A percentile compares a stretch with the other conserved stretches of the same genome.
These are phyloP conservation scores for Silurus aristotelis DNA, from an alignment of 2,797 vertebrate genomes.

Conservation along the genomic window DNA sequence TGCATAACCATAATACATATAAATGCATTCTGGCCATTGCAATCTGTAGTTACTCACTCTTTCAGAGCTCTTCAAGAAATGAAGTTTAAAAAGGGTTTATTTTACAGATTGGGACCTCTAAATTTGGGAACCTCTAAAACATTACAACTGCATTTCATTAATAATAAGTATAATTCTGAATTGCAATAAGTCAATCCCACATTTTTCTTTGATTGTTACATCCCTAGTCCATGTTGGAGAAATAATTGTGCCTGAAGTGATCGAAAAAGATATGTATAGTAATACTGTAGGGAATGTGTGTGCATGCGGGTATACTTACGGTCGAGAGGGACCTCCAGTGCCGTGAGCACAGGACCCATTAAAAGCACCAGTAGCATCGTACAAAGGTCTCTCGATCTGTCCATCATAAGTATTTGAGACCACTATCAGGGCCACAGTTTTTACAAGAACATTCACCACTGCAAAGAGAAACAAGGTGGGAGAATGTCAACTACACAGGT, in stretches of 20 bases:
- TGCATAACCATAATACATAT: background rate
- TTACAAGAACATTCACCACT: conserved; percentile 65
- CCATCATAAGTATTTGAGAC: conserved; percentile 76
- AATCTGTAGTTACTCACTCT: background rate
- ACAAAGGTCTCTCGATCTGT: conserved; percentile 70
- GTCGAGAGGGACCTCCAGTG: conserved; percentile 94
- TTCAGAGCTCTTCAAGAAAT: background rate
- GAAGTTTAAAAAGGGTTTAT: background rate
- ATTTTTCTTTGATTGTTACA: background rate
- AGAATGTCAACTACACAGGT: conserved; percentile 13
- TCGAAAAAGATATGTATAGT: background rate
- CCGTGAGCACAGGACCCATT: conserved; percentile 79
- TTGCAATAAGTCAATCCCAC: background rate
- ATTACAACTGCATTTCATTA: background rate
- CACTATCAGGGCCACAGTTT: conserved; percentile 57
- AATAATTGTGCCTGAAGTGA: background rate
- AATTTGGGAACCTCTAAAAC: background rate
- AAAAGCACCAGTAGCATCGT: conserved; percentile 76
- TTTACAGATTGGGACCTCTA: background rate
- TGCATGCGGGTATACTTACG: conserved; percentile 80
- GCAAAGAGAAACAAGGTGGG: conserved; percentile 45
- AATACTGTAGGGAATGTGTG: background rate
- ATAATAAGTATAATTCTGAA: background rate
- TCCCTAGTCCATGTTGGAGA: background rate
- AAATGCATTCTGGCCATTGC: no score